Percentiles rank a stretch among this genome's conserved stretches.
Evolutionary conservation across 2,113 vertebrate species (phyloP).

Genomic region (Amphilophus citrinellus): DNA sequence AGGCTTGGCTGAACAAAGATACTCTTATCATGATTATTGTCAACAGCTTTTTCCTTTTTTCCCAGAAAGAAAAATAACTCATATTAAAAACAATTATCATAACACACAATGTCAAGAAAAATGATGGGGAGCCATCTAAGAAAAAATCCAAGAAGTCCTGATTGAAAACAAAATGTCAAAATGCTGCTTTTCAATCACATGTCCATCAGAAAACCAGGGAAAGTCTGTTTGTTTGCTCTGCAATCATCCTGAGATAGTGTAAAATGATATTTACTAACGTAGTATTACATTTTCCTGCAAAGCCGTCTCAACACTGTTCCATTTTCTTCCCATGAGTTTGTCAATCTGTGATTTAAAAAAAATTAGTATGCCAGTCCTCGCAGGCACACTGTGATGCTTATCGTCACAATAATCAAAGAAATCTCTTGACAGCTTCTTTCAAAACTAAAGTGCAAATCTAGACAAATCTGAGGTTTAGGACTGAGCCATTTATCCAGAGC

Average conservation of each 20-base stretch:
- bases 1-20: no score
- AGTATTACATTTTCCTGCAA: background rate
- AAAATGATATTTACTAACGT: background rate
- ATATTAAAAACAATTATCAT: background rate
- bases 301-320: background rate
- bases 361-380: background rate
- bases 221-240: background rate
- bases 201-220: background rate
- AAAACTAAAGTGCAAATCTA: background rate
- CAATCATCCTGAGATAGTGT: background rate
- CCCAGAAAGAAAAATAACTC: background rate
- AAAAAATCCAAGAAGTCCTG: background rate
- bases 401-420: slow-evolving; percentile 16
- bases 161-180: background rate
- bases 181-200: background rate
- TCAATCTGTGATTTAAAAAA: background rate
- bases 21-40: background rate
- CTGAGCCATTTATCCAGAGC: background rate
- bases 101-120: background rate
- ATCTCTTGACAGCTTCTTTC: slow-evolving; percentile 26
- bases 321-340: background rate
- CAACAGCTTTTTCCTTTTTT: background rate
- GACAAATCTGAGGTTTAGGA: slow-evolving; percentile 27
- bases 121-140: background rate
- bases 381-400: background rate